Percentiles rank a stretch among this genome's conserved stretches.
Conservation (phyloP, 1,140 invertebrate genomes). For the Drosophila ohnishii region DNA sequence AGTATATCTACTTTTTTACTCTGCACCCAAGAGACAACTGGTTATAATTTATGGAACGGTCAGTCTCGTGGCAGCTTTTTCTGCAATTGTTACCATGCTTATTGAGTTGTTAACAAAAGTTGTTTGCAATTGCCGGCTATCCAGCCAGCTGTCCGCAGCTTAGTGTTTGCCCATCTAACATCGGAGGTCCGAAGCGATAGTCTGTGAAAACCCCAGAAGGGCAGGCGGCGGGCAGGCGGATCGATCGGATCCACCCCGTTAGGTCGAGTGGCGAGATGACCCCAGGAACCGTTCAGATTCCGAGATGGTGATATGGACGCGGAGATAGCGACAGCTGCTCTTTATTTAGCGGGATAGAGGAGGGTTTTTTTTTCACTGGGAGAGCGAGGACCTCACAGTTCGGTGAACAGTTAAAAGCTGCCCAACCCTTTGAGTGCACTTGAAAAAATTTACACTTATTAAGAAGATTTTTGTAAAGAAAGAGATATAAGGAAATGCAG, state of each 20-base stretch:
- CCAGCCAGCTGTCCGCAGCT: constrained; percentile 3
- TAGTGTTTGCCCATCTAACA: constrained; percentile 17
- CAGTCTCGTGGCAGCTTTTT: constrained; percentile 38
- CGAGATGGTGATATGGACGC: constrained; percentile 53
- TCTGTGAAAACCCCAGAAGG: constrained; percentile 67
- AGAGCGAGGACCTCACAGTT: constrained; percentile 64
- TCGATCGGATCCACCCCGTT: constrained; percentile 55
- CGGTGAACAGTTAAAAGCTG: constrained; percentile 66
- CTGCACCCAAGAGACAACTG: constrained; percentile 26
- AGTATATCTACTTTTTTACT: not conserved
- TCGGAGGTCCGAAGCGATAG: constrained; percentile 43
- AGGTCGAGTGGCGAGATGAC: constrained; percentile 38
- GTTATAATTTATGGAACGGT: constrained; percentile 49
- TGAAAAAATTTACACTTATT: not conserved
- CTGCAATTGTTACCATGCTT: constrained; percentile 47
- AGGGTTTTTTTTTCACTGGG: not conserved
- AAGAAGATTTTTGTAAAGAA: not conserved
- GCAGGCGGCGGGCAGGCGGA: constrained; percentile 5
- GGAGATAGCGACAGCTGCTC: constrained; percentile 75
- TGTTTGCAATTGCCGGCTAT: constrained; percentile 27
- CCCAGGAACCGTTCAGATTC: constrained; percentile 50
- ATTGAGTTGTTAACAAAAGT: constrained; percentile 64
- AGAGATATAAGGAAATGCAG: not conserved
- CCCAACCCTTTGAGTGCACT: constrained; percentile 49
- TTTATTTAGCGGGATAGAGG: constrained; percentile 17